Evolutionary conservation across 2,888 invertebrate genomes (phyloP), one percentile per base, ranked within the genome.

Genomic region (Glyphotaelius pellucidus): DNA sequence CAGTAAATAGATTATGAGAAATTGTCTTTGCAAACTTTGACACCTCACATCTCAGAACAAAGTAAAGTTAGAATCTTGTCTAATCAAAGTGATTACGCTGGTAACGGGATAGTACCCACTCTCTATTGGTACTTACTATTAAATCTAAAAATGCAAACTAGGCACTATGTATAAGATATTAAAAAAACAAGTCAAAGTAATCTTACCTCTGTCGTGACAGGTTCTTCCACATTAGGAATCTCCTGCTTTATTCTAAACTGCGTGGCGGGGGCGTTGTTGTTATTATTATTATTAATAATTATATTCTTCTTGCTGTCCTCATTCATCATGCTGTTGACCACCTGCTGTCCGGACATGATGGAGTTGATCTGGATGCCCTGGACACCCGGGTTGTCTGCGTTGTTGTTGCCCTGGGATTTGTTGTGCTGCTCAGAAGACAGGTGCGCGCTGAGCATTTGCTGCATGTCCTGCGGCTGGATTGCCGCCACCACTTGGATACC

Each of bases 401-500:
- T 90, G 32, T 90, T 67, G 67, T 67, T 67, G 25, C 67, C 67
- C 25, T 67, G 67, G 9, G 67, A 67, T 19, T 35, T n/a, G 35
- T 93, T 93, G 87, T 86, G 52, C 31, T 89, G 67, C 35, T 90
- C 92, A n/a, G 86, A 47, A 11, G 92, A 92, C 30, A 92, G 80
- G 35, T 94, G 94, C 93, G 95, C 95, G 93, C 96, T 95, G 83
- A 96, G 94, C 89, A 96, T 95, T 93, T 96, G 97, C 93, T 96
- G 97, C 94, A 98, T 96, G 94, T 98, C 97, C 94, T 97, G 97
- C 0, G 98, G 97, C 94, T 96, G 96, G 91, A 98, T 94, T 15
- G 97, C 96, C 0, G 97, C 96, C 35, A 98, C 96, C 42, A 98
- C 97, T 90, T 97, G 97, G 94, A 98, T 95, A 38, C 97, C 97